These are phyloP conservation scores for Anoplophora glabripennis DNA, from an alignment of 1,140 invertebrate genomes.

Conservation along the genomic window DNA sequence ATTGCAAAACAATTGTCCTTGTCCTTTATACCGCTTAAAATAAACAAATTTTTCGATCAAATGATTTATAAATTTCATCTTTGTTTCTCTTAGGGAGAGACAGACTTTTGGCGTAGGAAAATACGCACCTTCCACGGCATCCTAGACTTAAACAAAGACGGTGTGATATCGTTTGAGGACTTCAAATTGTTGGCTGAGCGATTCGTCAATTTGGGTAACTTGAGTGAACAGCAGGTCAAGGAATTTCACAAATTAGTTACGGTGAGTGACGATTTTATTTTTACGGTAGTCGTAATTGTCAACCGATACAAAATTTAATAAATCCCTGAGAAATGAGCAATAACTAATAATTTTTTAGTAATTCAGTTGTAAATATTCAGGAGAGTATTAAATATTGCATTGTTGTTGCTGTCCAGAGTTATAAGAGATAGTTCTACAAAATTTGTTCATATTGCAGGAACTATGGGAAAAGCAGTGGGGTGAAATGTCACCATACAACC, in stretches of 20 bases:
- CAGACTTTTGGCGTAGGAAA: slow-evolving; percentile 84
- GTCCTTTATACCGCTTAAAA: too few relatives aligned
- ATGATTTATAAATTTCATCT: too few relatives aligned
- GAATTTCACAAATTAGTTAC: slow-evolving; percentile 61
- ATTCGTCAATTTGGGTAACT: slow-evolving; percentile 70
- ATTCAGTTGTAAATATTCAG: too few relatives aligned
- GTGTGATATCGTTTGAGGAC: slow-evolving; percentile 78
- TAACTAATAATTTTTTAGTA: too few relatives aligned
- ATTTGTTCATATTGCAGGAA: slow-evolving; percentile 52
- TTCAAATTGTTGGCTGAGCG: slow-evolving; percentile 69
- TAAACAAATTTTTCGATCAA: too few relatives aligned
- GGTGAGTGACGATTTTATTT: too few relatives aligned
- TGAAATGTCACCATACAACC: slow-evolving; percentile 75
- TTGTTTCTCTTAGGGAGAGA: slow-evolving; percentile 59
- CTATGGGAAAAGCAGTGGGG: slow-evolving; percentile 82
- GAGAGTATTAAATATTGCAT: too few relatives aligned
- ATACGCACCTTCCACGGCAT: slow-evolving; percentile 81
- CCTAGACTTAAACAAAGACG: slow-evolving; percentile 80
- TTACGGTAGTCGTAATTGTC: too few relatives aligned
- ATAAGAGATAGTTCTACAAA: neutral
- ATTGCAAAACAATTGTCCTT: too few relatives aligned
- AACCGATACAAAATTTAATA: too few relatives aligned
- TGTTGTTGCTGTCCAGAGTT: too few relatives aligned
- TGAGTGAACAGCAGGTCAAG: slow-evolving; percentile 58
- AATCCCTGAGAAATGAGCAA: too few relatives aligned